These are phyloP conservation scores for Pterostichus niger DNA, from an alignment of 2,888 invertebrate genomes.

Conservation along the genomic window DNA sequence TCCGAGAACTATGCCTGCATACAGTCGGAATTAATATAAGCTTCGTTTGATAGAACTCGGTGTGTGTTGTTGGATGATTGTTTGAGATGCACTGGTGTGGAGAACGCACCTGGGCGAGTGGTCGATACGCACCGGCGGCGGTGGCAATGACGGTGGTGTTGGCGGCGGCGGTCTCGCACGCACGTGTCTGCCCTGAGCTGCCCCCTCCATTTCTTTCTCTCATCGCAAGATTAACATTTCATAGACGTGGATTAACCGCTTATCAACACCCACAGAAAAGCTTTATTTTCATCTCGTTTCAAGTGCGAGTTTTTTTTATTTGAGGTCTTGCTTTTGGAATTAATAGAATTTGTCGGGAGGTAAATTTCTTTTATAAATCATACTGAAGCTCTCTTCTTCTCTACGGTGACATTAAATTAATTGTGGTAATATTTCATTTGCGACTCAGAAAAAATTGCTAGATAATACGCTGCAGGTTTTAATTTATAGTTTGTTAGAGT, in stretches of 20 bases:
- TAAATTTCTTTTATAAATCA: conserved; percentile 35
- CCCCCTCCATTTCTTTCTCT: conserved; percentile 29
- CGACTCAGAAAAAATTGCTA: conserved; percentile 3
- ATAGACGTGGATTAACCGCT: conserved; percentile 41
- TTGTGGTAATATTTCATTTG: conserved; percentile 13
- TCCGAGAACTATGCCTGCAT: too few species aligned
- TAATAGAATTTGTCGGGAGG: conserved; percentile 27
- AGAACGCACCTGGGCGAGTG: conserved; percentile 17
- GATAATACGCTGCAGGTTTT: conserved; percentile 10
- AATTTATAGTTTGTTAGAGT: conserved; percentile 14
- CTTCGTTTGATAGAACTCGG: too few species aligned
- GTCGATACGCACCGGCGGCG: conserved; percentile 17
- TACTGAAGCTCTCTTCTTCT: conserved; percentile 5
- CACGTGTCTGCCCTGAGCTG: conserved; percentile 1
- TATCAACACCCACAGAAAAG: conserved; percentile 30
- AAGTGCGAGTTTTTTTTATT: neutral
- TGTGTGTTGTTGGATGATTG: neutral
- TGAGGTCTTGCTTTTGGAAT: conserved; percentile 4
- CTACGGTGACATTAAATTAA: conserved; percentile 23
- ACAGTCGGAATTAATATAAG: too few species aligned
- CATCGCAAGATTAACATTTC: conserved; percentile 48
- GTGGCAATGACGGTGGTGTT: neutral
- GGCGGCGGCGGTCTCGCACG: neutral
- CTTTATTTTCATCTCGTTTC: neutral
- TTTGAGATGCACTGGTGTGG: neutral